Percentiles rank a stretch among this genome's conserved stretches.
These are phyloP conservation scores for Apamea crenata DNA, from an alignment of 2,888 invertebrate genomes.

Conservation along the genomic window DNA sequence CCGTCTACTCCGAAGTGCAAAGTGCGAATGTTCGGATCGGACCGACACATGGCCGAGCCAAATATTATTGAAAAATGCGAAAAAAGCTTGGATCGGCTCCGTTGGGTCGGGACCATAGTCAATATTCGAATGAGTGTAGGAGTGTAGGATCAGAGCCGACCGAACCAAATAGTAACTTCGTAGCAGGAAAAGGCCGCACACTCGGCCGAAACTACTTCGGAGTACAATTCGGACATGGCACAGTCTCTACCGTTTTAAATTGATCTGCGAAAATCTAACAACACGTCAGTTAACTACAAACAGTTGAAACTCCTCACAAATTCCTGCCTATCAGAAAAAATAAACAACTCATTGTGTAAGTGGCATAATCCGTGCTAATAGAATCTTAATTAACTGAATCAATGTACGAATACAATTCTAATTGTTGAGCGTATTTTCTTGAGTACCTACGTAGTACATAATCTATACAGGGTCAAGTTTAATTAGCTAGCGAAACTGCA, in stretches of 20 bases:
- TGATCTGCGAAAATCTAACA: neutral
- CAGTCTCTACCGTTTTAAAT: neutral
- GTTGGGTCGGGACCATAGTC: no score
- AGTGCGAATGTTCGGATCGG: no score
- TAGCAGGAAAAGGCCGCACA: no score
- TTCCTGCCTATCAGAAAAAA: conserved; percentile 15
- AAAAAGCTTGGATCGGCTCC: no score
- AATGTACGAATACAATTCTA: conserved; percentile 33
- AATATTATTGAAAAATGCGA: no score
- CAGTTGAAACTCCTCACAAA: conserved; percentile 21
- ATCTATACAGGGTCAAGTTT: neutral
- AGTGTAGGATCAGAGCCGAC: no score
- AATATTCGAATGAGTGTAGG: no score
- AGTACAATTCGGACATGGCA: neutral
- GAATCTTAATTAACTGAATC: conserved; percentile 46
- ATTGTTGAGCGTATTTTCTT: conserved; percentile 35
- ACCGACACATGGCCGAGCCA: no score
- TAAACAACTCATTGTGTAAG: conserved; percentile 36
- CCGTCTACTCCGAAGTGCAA: no score
- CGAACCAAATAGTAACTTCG: no score
- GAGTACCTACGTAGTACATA: conserved; percentile 6
- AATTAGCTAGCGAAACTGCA: neutral
- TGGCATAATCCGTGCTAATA: conserved; percentile 29
- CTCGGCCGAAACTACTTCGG: no score
- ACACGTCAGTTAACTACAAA: conserved; percentile 11